Percentiles rank a stretch among this genome's conserved stretches.
Evolutionary conservation across 2,888 invertebrate genomes (phyloP).

Genomic region (Venustoraphidia nigricollis): DNA sequence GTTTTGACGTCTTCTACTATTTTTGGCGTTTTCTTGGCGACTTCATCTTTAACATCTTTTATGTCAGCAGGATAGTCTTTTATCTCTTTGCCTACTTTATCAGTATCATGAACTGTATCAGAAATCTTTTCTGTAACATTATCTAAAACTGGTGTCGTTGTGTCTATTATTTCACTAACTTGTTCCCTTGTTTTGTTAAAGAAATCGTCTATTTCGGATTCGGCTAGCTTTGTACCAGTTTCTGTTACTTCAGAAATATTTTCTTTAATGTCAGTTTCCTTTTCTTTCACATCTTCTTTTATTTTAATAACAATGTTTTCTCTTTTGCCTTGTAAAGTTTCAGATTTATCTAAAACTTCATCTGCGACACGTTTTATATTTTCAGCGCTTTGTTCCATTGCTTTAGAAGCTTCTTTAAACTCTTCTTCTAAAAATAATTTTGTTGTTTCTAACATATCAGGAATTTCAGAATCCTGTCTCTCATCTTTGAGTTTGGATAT

Average conservation of each 20-base stretch:
- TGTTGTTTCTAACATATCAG: too few species aligned
- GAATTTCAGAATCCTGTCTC: too few species aligned
- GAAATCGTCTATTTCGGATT: neutral
- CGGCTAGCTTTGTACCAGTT: too few species aligned
- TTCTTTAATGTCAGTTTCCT: neutral
- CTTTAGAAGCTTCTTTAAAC: too few species aligned
- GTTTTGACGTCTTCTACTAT: slow-evolving; percentile 5
- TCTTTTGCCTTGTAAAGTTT: too few species aligned
- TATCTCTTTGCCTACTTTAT: neutral
- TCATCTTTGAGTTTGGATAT: too few species aligned
- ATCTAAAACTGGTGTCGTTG: neutral
- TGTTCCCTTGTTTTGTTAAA: neutral
- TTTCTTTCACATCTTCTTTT: neutral
- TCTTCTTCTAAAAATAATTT: too few species aligned
- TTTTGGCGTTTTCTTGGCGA: slow-evolving; percentile 2
- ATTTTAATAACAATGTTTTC: too few species aligned
- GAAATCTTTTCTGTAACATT: neutral
- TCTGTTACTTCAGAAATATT: neutral
- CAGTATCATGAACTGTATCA: neutral
- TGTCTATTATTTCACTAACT: neutral
- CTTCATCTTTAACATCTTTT: neutral
- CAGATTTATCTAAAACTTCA: too few species aligned
- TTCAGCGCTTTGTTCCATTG: too few species aligned
- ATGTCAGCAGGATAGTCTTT: neutral
- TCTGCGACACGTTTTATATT: too few species aligned